Evolutionary conservation across 2,113 vertebrate species (phyloP), one percentile per base, ranked within the genome.

Genomic region (Balaeniceps rex): DNA sequence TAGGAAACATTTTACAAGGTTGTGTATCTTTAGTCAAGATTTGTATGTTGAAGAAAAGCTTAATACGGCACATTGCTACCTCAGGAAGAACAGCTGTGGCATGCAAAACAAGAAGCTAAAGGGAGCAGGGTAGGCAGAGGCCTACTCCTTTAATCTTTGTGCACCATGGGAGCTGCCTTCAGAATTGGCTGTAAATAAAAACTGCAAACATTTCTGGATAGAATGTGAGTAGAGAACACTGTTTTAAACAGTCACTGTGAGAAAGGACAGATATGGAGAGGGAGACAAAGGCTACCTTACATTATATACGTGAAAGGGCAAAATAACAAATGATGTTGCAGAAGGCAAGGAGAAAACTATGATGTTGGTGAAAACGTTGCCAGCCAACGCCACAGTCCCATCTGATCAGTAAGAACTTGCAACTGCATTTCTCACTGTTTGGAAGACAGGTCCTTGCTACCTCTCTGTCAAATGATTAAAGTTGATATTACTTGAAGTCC

Each of bases 281-380:
- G 80, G 64, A 47, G 65, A 21, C 29, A 38, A 33, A 85, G 63
- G 33, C 63, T 25, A 0, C 55, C 24, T 80, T 63, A 46, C 9
- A 2, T n/a, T 47, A 1, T 18, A 2, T 6, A 3, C 0, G 1
- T 51, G 60, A 83, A 71, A 71, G 14, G 47, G 64, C 63, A 52
- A 61, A 68, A 33, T 38, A 61, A 22, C n/a, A 74, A 65, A 9
- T 3, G 4, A 1, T 40, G 55, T 40, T 72, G 64, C 2, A 1
- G 76, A 77, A 55, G 75, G 63, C 52, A 64, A 79, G 66, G 79
- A 90, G 69, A 34, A 68, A 31, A 63, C 17, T 17, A 2, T 14
- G 55, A 40, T 22, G 25, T 5, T 52, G 75, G 54, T 70, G 68
- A 13, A 26, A 38, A 22, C 76, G 11, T 60, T 47, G 33, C 42